Evolutionary conservation across 2,888 invertebrate species (phyloP), one percentile per base, ranked within the genome.

Genomic region (Amphipoea lucens): DNA sequence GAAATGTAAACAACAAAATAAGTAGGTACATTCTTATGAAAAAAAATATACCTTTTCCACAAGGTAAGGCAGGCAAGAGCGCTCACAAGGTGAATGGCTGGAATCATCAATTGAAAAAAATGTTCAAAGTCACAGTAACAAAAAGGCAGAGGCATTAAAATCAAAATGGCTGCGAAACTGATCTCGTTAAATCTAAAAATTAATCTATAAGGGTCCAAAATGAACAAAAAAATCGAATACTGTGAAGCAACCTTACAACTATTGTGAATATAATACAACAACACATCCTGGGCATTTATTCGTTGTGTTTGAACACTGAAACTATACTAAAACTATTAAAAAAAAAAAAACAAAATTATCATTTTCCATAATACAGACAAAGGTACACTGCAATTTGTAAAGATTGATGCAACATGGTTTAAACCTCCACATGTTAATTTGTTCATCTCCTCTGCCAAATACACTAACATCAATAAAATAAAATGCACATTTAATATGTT

Each of bases 31-130:
- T 93, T 93, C 92, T 91, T 92, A 91, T 72, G 77, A 87, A 68
- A 88, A 90, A 85, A 87, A 89, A 11, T 9, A 90, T 89, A 92
- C 92, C 92, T 92, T 92, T 90, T 88, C 87, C 91, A 88, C 89
- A 92, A 94, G 93, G 93, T 94, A 92, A 78, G 89, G 92, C 92
- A 94, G 95, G 96, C 96, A 96, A 96, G 96, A 95, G 94, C 90
- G 86, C 90, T 93, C 86, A 91, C 90, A 89, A 88, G 90, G 90
- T 90, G 88, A 89, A 92, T 88, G 85, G 81, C 76, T 88, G 83
- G 86, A 81, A 65, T 82, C 73, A 85, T 67, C 76, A 68, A 20
- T 48, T 77, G 51, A 76, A 89, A 88, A 89, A 88, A 85, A 90
- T 83, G 76, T 75, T 79, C 82, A 87, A 87, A 82, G 81, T 89